Evolutionary conservation across 2,888 invertebrate genomes (phyloP), one percentile per base, ranked within the genome.

Genomic region (Anaspis maculata): DNA sequence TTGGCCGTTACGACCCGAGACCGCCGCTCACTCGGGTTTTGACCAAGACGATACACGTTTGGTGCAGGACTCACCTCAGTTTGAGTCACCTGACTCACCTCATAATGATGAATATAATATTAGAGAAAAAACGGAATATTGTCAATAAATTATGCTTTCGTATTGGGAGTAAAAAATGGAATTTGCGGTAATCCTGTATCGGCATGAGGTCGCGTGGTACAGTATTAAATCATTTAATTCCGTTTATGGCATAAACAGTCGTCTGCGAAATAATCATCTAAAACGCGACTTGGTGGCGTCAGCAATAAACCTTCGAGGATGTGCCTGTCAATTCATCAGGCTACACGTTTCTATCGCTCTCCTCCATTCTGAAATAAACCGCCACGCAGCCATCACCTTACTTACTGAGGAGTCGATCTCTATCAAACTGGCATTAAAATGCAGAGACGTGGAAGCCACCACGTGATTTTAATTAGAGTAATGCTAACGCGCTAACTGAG

Each of bases 241-340:
- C 27, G 30, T 32, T 35, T 28, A 25, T 36, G 32, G 25, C 26
- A 48, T 45, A 49, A 49, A 46, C 49, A 49, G 41, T 48, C 44
- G 40, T 46, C 45, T 37, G 36, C 32, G 41, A 42, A 35, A 47
- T 44, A 52, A 52, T 52, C 48, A 49, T 47, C 43, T 44, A 48
- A 49, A 47, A 43, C 46, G 48, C 56, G 56, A 49, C 55, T 46
- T 34, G 30, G 39, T 43, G 54, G 55, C 57, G 56, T 53, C 54
- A 44, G 53, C 48, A 49, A 51, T 56, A 54, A 56, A 55, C 52
- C 52, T 52, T 48, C 48, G 46, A 46, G 44, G 49, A 47, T 49
- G 42, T 41, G 42, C 46, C 42, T 42, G 44, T 49, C 52, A 48
- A 54, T 57, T 56, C 54, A 56, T 57, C 52, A 19, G 19, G n/a